Percentiles rank a stretch among this genome's conserved stretches.
Evolutionary conservation across 1,140 invertebrate species (phyloP).

Genomic region (Diachasmimorpha longicaudata): DNA sequence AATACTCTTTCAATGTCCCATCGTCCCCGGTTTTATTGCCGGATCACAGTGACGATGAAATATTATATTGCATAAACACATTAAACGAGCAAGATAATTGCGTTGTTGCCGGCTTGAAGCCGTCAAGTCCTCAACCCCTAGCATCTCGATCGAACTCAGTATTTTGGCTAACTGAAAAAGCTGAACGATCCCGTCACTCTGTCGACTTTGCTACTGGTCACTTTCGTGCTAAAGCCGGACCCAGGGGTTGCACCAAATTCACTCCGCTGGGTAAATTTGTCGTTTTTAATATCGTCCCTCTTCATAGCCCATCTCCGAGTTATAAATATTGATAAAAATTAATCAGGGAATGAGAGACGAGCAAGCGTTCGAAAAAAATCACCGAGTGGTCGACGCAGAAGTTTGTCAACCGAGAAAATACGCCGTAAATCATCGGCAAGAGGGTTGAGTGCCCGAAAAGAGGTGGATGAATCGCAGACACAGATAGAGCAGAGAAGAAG

Average conservation of each 20-base stretch:
- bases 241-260: constrained; percentile 47
- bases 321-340: neutral
- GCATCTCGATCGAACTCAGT: constrained; percentile 35
- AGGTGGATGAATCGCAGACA: constrained; percentile 43
- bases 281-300: neutral
- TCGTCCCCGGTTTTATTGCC: constrained; percentile 22
- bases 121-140: constrained; percentile 21
- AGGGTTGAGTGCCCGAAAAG: constrained; percentile 45
- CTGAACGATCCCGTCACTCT: constrained; percentile 36
- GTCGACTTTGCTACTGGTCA: constrained; percentile 43
- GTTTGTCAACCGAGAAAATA: constrained; percentile 24
- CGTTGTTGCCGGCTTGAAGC: constrained; percentile 23
- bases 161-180: constrained; percentile 39
- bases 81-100: constrained; percentile 11
- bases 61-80: neutral
- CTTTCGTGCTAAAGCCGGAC: constrained; percentile 43
- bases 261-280: constrained; percentile 51
- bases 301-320: too few relatives aligned
- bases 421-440: constrained; percentile 54
- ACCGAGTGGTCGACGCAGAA: constrained; percentile 35
- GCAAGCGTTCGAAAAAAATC: constrained; percentile 44
- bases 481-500: constrained; percentile 65
- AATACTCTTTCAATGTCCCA: neutral
- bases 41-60: neutral
- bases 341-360: constrained; percentile 51